A percentile compares a stretch with the other conserved stretches of the same genome.
Evolutionary conservation across 1,140 invertebrate species (phyloP).

Genomic region (Diorhabda elongata): DNA sequence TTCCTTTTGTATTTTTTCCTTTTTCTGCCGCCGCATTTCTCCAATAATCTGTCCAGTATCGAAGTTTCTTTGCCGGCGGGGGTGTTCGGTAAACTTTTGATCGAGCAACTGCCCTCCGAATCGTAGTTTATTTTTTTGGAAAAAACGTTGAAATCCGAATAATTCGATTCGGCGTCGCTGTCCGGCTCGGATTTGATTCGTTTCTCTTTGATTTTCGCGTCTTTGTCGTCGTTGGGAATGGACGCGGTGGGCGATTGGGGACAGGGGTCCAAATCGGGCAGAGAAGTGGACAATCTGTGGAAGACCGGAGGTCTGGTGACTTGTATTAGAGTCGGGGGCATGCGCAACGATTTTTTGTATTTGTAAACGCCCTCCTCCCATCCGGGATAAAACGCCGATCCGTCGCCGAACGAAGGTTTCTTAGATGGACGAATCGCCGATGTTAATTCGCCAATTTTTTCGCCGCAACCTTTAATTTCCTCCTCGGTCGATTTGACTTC

Average conservation of each 20-base stretch:
- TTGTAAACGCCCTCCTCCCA: constrained; percentile 78
- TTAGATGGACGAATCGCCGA: constrained; percentile 42
- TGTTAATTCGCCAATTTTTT: constrained; percentile 14
- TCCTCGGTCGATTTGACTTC: neutral
- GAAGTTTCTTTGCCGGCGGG: constrained; percentile 52
- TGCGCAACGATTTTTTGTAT: constrained; percentile 74
- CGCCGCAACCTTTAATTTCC: constrained; percentile 31
- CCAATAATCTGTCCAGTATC: constrained; percentile 61
- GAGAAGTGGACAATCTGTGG: constrained; percentile 61
- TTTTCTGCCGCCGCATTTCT: constrained; percentile 59
- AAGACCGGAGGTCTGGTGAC: constrained; percentile 60
- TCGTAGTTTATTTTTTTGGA: constrained; percentile 59
- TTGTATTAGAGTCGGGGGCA: constrained; percentile 72
- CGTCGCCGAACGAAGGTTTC: constrained; percentile 65
- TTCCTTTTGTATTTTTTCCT: constrained; percentile 54
- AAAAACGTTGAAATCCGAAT: constrained; percentile 55
- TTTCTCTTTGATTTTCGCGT: constrained; percentile 26
- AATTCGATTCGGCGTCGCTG: constrained; percentile 62
- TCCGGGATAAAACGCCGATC: constrained; percentile 68
- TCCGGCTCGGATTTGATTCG: constrained; percentile 52
- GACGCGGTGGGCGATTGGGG: constrained; percentile 61
- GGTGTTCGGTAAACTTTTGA: constrained; percentile 38
- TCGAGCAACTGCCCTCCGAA: constrained; percentile 58
- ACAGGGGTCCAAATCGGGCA: constrained; percentile 69
- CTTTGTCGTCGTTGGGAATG: constrained; percentile 50